Base-by-base conservation (phyloP, 2,113 vertebrate species). In the Oceanodroma tethys region DNA sequence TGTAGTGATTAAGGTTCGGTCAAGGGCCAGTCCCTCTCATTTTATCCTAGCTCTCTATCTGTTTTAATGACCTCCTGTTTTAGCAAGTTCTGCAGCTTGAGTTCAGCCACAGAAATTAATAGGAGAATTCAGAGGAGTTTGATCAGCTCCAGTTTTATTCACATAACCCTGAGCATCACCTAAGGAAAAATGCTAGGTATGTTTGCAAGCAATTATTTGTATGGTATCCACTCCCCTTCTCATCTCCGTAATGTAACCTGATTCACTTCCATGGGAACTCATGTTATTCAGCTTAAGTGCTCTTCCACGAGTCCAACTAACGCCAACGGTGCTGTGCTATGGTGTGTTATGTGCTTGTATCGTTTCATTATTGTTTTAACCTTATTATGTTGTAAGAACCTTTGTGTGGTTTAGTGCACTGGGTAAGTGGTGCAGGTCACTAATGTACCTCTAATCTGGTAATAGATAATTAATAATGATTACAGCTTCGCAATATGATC, bases 391-490 rank as follows among this genome's bases (percentile, higher is more conserved):
- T 82, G 43, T 5, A 47, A 93, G 78, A 87, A 88, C 40, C 78
- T 93, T 80, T 72, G 71, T 1, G 8, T 80, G 62, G 71, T 81
- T 96, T 81, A 84, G 78, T 87, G 76, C 78, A 16, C 66, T 34
- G 88, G 67, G 7, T 66, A 79, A 93, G 88, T 84, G 81, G 36
- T 89, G 74, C 66, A 76, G 92, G 94, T 97, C 95, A 76, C 86
- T 91, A 81, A 50, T 53, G 91, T 48, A 68, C 74, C 95, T 95
- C 88, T 95, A 90, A 95, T 94, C 86, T 86, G 92, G 78, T 94
- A 93, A 93, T 17, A 90, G 86, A 78, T 93, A 93, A 96, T 96
- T 95, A 97, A 96, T 93, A 95, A 90, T 10, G 11, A 86, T 93
- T 94, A 83, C 88, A 63, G 48, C 78, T 86, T 76, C 2, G 5